Evolutionary conservation across 1,140 invertebrate species (phyloP), one percentile per base, ranked within the genome.

Genomic region (Eumaeus atala): DNA sequence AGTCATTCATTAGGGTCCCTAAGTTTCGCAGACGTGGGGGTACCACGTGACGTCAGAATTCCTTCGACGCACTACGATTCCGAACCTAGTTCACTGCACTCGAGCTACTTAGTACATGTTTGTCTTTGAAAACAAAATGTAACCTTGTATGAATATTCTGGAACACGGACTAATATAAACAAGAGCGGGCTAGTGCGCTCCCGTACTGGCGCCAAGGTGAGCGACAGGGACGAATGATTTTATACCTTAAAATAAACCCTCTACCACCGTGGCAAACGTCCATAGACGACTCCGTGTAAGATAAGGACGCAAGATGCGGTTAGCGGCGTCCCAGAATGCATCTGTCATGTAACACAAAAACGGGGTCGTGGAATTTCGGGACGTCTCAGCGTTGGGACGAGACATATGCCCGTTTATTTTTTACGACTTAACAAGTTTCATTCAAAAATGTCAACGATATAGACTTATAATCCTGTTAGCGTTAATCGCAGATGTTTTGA

Each of bases 1-100:
- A 86, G 83, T 86, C 74, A 76, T 81, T 86, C 83, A 86, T 86
- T 86, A 86, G 72, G 80, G 74, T 86, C 83, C 83, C 83, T 86
- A 86, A 84, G 83, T 86, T 86, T 83, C 69, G 83, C 80, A 86
- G 83, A 86, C 83, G 79, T 74, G 76, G 78, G 83, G 83, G 83
- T 86, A 80, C 83, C 80, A 64, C 65, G 72, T 79, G 72, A 83
- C 82, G 80, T 81, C 78, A 81, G 67, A 62, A 59, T 56, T 62
- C 62, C 73, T 60, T 66, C 67, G 70, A 67, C 57, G 66, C 48
- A 17, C 53, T 60, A 61, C 67, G 59, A 64, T 48, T 52, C 14
- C 18, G n/a, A 51, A 58, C 56, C 59, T 72, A 63, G 63, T 62
- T 66, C 59, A 59, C 47, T 60, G 63, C 66, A 58, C 61, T 56